These are phyloP conservation scores for Hemichromis elongatus DNA, from an alignment of 2,113 vertebrate species.

Conservation along the genomic window DNA sequence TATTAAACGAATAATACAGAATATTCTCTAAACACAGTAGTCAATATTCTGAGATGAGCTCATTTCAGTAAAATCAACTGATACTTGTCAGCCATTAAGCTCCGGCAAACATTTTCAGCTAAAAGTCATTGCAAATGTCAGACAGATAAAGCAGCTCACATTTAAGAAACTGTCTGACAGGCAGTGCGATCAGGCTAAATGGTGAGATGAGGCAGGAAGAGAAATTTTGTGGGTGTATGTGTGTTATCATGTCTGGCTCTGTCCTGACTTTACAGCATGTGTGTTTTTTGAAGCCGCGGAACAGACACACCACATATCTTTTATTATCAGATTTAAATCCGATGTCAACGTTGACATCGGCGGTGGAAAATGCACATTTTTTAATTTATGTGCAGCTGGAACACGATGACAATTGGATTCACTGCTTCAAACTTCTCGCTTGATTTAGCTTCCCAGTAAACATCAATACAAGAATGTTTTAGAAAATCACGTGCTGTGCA, in stretches of 20 bases:
- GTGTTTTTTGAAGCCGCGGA: neutral
- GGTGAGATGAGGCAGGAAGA: neutral
- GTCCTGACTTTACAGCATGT: neutral
- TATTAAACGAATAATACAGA: neutral
- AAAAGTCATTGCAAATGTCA: constrained; percentile 59
- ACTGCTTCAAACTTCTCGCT: neutral
- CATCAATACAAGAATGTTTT: neutral
- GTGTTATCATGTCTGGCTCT: neutral
- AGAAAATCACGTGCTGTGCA: neutral
- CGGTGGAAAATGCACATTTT: neutral
- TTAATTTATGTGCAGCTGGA: neutral
- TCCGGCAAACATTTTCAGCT: constrained; percentile 15
- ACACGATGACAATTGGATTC: neutral
- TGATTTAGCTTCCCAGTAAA: neutral
- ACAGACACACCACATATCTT: constrained; percentile 3
- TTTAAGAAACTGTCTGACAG: constrained; percentile 11
- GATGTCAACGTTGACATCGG: neutral
- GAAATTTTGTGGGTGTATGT: constrained; percentile 9
- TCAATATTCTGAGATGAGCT: constrained; percentile 7
- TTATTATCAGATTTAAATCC: constrained; percentile 28
- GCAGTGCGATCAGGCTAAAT: constrained; percentile 19
- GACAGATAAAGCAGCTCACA: constrained; percentile 50
- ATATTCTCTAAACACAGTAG: neutral
- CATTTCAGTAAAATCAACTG: neutral
- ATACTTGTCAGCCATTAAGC: constrained; percentile 38